Base-by-base conservation (phyloP, 1,140 invertebrate species). In the Mizuhopecten yessoensis region DNA sequence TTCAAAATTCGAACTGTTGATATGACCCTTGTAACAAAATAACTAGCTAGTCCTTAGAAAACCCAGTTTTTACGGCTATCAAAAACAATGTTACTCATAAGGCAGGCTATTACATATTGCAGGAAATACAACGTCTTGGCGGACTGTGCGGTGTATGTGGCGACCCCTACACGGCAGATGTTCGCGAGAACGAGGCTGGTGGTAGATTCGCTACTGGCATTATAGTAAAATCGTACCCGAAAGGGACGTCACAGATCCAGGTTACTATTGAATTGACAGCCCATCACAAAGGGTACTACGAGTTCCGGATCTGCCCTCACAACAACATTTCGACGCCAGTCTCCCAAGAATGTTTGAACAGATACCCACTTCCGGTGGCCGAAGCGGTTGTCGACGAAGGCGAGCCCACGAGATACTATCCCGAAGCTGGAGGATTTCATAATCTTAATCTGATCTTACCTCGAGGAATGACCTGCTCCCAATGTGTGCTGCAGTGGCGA, bases 401-500 rank as follows among this genome's bases (percentile, higher is more conserved):
- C 29, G 13, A 90, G 17, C 87, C 90, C 1, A 92, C 92, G 10
- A 91, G 57, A 75, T 75, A 75, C 29, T 75, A 93, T 42, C 93
- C 92, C 2, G 34, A 87, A 33, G 89, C 91, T 34, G 88, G 57
- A 20, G 90, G 92, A 9, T 34, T 87, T 15, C 92, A 93, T 39
- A 20, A 90, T 7, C 29, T 94, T n/a, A 93, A 89, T 0, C 89
- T 94, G 10, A 36, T 94, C n/a, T 96, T 99, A 75, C 99, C 99
- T 0, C 96, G 98, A 0, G 98, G 98, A 93, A 94, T 99, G 0
- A 98, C 98, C 0, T 99, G 98, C 94, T 97, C 98, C 0, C 98
- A 99, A 92, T 99, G 98, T 94, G 98, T 99, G 0, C 94, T 99
- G 0, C 98, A 99, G 95, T 99, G 98, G 98, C 98, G 97, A 90